These are phyloP conservation scores for Heteropelma amictum DNA, from an alignment of 2,888 invertebrate genomes.

Conservation along the genomic window DNA sequence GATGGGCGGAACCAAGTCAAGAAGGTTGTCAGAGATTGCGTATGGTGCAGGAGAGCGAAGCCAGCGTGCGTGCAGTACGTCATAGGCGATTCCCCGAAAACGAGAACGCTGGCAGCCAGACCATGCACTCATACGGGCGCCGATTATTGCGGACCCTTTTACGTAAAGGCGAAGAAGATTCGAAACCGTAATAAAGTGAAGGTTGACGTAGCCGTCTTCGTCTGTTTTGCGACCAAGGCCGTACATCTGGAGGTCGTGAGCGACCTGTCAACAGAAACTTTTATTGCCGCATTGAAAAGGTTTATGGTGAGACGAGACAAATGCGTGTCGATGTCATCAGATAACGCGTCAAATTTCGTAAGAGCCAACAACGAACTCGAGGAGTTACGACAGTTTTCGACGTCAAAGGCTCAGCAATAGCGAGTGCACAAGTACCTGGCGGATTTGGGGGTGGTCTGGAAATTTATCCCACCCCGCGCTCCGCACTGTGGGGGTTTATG, in stretches of 20 bases:
- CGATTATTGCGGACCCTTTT: constrained; percentile 55
- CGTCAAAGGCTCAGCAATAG: constrained; percentile 14
- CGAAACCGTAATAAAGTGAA: constrained; percentile 51
- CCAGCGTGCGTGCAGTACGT: constrained; percentile 5
- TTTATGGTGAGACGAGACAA: constrained; percentile 43
- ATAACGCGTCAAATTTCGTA: constrained; percentile 54
- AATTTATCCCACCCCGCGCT: background rate
- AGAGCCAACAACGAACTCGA: constrained; percentile 42
- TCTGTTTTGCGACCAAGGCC: constrained; percentile 49
- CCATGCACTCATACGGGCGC: constrained; percentile 45
- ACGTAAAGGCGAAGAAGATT: constrained; percentile 46
- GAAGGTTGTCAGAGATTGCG: constrained; percentile 26
- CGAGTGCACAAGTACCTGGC: background rate
- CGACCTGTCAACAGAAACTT: constrained; percentile 51
- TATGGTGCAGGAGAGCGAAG: constrained; percentile 9
- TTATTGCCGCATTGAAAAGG: constrained; percentile 45
- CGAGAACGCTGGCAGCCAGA: background rate
- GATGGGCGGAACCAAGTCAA: constrained; percentile 41
- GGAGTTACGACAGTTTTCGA: constrained; percentile 28
- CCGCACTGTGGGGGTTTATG: background rate
- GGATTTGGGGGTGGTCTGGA: background rate
- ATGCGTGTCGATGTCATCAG: constrained; percentile 23
- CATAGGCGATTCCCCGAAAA: constrained; percentile 42
- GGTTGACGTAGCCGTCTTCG: constrained; percentile 49
- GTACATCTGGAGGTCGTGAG: constrained; percentile 51